Evolutionary conservation across 2,797 vertebrate species (phyloP), one percentile per base, ranked within the genome.

Genomic region (Lepus oiostolus): DNA sequence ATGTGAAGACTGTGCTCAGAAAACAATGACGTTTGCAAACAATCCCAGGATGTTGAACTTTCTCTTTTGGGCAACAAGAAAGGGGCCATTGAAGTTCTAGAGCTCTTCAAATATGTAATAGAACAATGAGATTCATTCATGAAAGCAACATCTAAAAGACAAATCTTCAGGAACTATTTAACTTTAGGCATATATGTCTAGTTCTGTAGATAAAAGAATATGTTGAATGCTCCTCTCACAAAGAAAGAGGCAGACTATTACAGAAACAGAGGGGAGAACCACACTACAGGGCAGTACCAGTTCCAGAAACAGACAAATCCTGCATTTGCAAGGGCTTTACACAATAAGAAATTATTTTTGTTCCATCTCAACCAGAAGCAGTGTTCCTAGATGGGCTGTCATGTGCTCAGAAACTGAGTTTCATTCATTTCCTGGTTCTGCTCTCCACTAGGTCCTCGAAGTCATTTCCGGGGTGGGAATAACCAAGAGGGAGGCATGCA

Each of bases 51-150:
- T 67, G 85, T 14, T 60, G 24, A 94, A 5, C 54, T 77, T 58
- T 38, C 38, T 17, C 75, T 94, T 85, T 22, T 65, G 80, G 32
- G 24, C 19, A 52, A 12, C 7, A 5, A 72, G 28, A 47, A 47
- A 47, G 42, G 32, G 7, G 26, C 14, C 85, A 83, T 79, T 4
- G 32, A 19, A 74, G 7, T 42, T 58, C 63, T 42, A 80, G 63
- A 68, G 60, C 17, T 76, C 0, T 75, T 93, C 65, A 94, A 94
- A 94, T 52, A 60, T n/a, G 75, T 62, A 21, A 72, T 12, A 94
- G 38, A 88, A 62, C 62, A 62, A 50, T 4, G 83, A 30, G 4
- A 77, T 14, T 85, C 28, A 77, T 72, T 85, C 21, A 54, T 71
- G 86, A 93, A 77, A 70, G 28, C 30, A 80, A 79, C 24, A 72